Evolutionary conservation across 2,797 vertebrate genomes (phyloP).

Genomic region (Crocidura indochinensis): DNA sequence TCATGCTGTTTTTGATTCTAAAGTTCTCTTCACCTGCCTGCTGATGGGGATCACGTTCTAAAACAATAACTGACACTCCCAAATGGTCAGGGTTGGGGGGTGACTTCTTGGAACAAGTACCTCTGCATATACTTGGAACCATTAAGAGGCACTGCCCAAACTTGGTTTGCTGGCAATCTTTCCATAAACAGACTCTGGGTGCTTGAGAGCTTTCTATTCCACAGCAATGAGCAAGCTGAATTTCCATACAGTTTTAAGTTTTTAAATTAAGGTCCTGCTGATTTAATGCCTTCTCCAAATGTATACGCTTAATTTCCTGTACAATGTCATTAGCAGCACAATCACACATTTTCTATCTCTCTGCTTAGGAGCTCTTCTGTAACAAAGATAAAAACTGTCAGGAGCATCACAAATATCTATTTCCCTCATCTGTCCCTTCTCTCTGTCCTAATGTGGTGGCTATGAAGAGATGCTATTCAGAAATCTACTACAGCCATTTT

Average conservation of each 20-base stretch:
- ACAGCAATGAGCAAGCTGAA: conserved; percentile 90
- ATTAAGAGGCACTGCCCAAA: conserved; percentile 77
- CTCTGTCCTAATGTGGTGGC: background rate
- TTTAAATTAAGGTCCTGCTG: conserved; percentile 94
- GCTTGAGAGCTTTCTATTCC: conserved; percentile 89
- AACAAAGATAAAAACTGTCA: conserved; percentile 88
- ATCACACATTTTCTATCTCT: conserved; percentile 90
- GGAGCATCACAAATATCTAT: conserved; percentile 65
- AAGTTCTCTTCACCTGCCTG: background rate
- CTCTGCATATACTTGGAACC: conserved; percentile 70
- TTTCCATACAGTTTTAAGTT: conserved; percentile 93
- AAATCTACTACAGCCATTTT: conserved; percentile 4
- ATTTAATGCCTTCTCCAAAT: conserved; percentile 92
- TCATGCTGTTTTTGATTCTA: conserved; percentile 41
- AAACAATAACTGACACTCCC: conserved; percentile 61
- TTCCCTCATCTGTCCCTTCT: conserved; percentile 20
- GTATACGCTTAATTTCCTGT: conserved; percentile 92
- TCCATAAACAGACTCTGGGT: conserved; percentile 87
- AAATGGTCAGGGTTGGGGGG: conserved; percentile 73
- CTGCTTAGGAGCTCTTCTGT: conserved; percentile 90
- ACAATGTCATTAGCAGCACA: conserved; percentile 92
- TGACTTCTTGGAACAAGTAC: conserved; percentile 79
- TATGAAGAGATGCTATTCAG: fast-evolving
- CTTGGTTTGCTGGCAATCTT: conserved; percentile 87
- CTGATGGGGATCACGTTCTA: background rate